Conservation (phyloP, 2,113 vertebrate genomes). For the Onychostruthus taczanowskii region DNA sequence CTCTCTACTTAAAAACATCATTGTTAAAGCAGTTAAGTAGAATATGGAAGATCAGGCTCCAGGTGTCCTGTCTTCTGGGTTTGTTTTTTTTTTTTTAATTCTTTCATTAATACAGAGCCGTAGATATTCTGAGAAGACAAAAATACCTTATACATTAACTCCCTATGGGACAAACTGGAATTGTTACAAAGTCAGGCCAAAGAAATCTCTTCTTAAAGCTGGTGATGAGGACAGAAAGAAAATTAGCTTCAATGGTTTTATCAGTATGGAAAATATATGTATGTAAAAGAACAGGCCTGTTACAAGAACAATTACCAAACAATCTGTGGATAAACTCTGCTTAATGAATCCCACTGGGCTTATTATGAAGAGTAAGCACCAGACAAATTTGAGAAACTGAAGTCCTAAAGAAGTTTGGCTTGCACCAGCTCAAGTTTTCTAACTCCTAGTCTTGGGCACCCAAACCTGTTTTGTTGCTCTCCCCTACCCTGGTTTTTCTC, state of each 20-base stretch:
- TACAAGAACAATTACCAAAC: background rate
- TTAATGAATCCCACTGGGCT: background rate
- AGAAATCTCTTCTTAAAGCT: background rate
- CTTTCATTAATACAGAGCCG: background rate
- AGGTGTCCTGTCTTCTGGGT: background rate
- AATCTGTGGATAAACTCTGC: background rate
- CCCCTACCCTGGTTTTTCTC: fast-evolving
- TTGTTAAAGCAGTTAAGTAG: background rate
- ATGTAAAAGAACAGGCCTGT: background rate
- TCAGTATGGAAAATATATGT: fast-evolving
- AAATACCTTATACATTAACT: background rate
- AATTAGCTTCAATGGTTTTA: background rate
- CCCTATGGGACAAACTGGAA: background rate
- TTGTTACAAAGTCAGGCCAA: background rate
- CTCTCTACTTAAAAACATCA: background rate
- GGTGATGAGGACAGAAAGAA: background rate
- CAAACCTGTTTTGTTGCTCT: background rate
- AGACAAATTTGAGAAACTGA: background rate
- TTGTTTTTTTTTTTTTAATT: background rate
- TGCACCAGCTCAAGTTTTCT: background rate
- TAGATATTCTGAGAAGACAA: background rate
- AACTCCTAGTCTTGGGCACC: background rate
- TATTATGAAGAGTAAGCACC: background rate
- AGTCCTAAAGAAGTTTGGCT: background rate
- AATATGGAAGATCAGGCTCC: background rate